Evolutionary conservation across 2,888 invertebrate species (phyloP).

Genomic region (Orchestes rusci): DNA sequence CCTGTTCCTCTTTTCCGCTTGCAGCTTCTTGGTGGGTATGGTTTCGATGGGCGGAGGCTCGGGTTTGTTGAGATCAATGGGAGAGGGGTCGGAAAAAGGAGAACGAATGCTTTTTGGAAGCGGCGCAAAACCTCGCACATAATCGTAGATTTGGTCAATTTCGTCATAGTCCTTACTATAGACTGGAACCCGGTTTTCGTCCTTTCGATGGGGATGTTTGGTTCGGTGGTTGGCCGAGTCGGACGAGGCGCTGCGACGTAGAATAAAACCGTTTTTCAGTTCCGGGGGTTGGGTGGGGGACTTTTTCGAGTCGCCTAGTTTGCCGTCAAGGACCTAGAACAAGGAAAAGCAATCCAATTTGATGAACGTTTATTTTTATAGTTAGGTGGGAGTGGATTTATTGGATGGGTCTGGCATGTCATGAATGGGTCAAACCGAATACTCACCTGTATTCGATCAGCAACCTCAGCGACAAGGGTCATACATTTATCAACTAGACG

Average conservation of each 20-base stretch:
- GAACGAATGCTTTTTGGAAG: conserved; percentile 73
- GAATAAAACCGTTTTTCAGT: conserved; percentile 59
- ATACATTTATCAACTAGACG: conserved; percentile 72
- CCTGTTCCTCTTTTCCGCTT: conserved; percentile 67
- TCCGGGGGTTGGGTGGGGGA: conserved; percentile 42
- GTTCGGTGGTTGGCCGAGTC: conserved; percentile 55
- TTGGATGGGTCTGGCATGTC: too few species aligned
- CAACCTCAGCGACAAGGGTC: conserved; percentile 65
- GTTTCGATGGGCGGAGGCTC: conserved; percentile 90
- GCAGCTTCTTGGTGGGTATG: conserved; percentile 76
- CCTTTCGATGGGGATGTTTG: conserved; percentile 47
- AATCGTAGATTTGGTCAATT: conserved; percentile 94
- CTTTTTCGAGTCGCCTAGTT: conserved; percentile 58
- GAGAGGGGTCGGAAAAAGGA: conserved; percentile 50
- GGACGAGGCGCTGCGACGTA: conserved; percentile 71
- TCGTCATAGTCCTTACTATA: conserved; percentile 83
- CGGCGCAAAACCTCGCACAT: conserved; percentile 87
- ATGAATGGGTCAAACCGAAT: too few species aligned
- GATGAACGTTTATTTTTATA: too few species aligned
- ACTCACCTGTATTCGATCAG: conserved; percentile 64
- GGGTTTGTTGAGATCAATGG: conserved; percentile 57
- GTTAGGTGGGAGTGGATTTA: too few species aligned
- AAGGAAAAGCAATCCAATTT: not conserved
- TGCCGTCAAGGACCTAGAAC: conserved; percentile 61
- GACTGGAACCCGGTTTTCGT: conserved; percentile 54